phyloP scores from a whole-genome alignment of 2,797 vertebrate species.

The Gephyroberyx darwinii region DNA sequence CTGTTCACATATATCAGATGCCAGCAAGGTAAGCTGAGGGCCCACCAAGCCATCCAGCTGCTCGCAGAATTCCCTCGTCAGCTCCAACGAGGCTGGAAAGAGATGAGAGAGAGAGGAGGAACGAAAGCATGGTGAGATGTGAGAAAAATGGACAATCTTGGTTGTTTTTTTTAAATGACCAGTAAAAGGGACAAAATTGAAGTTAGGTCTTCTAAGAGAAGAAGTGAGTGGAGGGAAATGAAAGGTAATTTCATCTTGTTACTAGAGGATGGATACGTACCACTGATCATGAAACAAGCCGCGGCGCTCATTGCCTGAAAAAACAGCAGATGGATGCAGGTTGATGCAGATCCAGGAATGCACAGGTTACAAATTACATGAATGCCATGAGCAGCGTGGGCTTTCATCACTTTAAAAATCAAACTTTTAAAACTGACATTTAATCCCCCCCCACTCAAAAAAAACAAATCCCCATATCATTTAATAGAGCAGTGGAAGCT shows the following conservation, averaged over 20 bases:
- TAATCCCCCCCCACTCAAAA: too few species aligned
- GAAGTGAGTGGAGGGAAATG: neutral
- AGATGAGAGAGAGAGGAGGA: neutral
- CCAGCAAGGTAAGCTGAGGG: constrained; percentile 94
- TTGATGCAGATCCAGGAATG: constrained; percentile 46
- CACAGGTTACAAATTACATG: constrained; percentile 46
- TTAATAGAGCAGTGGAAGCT: constrained; percentile 35
- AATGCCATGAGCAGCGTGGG: constrained; percentile 38
- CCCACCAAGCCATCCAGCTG: constrained; percentile 93
- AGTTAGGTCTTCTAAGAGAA: neutral
- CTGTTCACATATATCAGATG: constrained; percentile 98
- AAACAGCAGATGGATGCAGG: constrained; percentile 42
- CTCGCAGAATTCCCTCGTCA: constrained; percentile 93
- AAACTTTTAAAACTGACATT: constrained; percentile 55
- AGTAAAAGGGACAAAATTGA: neutral
- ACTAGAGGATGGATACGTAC: constrained; percentile 78
- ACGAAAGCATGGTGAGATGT: neutral
- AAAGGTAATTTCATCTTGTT: neutral
- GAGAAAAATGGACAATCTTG: neutral
- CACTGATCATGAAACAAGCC: constrained; percentile 97
- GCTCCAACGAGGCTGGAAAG: constrained; percentile 86
- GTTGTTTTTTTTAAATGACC: neutral
- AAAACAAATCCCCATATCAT: constrained; percentile 53
- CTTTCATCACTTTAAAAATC: constrained; percentile 41
- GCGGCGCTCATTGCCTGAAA: constrained; percentile 97